These are phyloP conservation scores for Abrostola tripartita DNA, from an alignment of 2,888 invertebrate genomes.

Conservation along the genomic window DNA sequence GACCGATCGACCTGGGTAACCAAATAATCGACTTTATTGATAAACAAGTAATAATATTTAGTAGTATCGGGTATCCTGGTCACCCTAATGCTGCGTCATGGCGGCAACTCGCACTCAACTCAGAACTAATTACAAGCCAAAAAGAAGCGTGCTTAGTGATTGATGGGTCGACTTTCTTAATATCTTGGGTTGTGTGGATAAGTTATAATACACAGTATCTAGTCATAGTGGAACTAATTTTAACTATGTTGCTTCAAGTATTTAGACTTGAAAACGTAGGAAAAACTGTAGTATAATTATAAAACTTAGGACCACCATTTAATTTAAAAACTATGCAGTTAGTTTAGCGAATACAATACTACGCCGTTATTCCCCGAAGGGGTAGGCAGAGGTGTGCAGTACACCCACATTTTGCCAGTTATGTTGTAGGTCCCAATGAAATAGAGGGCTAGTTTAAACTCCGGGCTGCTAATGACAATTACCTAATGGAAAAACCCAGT, in stretches of 20 bases:
- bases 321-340: too few species aligned
- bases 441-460: too few species aligned
- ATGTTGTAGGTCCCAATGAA: too few species aligned
- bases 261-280: background rate
- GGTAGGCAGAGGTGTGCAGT: too few species aligned
- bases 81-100: slow-evolving; percentile 48
- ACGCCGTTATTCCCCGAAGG: too few species aligned
- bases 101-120: slow-evolving; percentile 36
- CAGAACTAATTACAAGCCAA: slow-evolving; percentile 48
- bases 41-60: background rate
- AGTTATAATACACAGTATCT: background rate
- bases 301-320: too few species aligned
- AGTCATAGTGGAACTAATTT: background rate
- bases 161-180: slow-evolving; percentile 39
- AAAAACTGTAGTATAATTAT: background rate
- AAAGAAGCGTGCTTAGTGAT: slow-evolving; percentile 42
- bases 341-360: too few species aligned
- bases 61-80: slow-evolving; percentile 16
- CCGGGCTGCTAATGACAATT: too few species aligned
- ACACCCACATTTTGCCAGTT: too few species aligned
- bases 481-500: too few species aligned
- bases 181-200: slow-evolving; percentile 20
- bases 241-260: background rate
- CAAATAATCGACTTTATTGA: too few species aligned
- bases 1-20: too few species aligned